Conservation (phyloP, 1,140 invertebrate genomes). For the Pseudachorutes palmiensis region DNA sequence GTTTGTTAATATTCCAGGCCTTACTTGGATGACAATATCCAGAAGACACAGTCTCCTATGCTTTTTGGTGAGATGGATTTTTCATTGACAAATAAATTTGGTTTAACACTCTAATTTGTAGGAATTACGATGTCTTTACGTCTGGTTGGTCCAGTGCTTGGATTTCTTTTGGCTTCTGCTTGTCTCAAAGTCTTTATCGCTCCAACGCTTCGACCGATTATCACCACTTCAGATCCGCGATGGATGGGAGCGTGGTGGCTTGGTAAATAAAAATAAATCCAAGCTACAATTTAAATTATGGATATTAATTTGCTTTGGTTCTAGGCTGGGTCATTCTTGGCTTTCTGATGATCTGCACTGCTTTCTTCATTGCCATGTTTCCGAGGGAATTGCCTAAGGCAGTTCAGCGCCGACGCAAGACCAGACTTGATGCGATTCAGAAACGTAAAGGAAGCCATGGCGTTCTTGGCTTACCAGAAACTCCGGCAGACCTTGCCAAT, state of each 20-base stretch:
- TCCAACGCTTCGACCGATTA: conserved; percentile 58
- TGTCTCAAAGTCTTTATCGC: conserved; percentile 61
- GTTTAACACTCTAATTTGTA: conserved; percentile 20
- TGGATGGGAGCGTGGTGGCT: conserved; percentile 77
- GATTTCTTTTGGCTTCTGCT: conserved; percentile 61
- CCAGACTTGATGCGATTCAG: neutral
- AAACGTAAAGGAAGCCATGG: neutral
- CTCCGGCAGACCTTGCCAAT: conserved; percentile 7
- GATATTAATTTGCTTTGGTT: neutral
- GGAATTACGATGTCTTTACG: conserved; percentile 36
- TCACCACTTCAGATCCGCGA: conserved; percentile 55
- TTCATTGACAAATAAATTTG: neutral
- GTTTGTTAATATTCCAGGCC: conserved; percentile 21
- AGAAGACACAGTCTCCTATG: conserved; percentile 58
- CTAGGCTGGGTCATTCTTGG: conserved; percentile 62
- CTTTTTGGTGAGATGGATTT: conserved; percentile 46
- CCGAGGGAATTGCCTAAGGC: conserved; percentile 57
- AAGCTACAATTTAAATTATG: no score
- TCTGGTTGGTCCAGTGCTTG: conserved; percentile 53
- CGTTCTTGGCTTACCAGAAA: neutral
- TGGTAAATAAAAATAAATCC: conserved; percentile 41
- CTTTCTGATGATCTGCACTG: conserved; percentile 53
- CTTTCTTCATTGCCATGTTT: conserved; percentile 55
- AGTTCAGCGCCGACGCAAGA: conserved; percentile 43
- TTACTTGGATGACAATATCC: conserved; percentile 58